Evolutionary conservation across 2,888 invertebrate species (phyloP).

Genomic region (Ligdia adustata): DNA sequence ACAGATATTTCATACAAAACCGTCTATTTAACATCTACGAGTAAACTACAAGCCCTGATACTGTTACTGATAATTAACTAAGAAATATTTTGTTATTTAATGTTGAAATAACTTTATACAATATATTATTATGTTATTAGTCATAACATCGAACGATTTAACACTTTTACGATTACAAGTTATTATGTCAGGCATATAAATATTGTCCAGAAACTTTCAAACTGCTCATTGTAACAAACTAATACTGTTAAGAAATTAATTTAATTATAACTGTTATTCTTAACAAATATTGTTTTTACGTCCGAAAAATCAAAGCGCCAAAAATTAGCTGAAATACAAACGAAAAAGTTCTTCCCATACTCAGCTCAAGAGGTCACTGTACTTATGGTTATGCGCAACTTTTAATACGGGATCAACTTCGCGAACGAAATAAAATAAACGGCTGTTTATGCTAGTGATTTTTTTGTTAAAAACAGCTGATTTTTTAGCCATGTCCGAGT

Average conservation of each 20-base stretch:
- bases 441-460: too few relatives aligned
- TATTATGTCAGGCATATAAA: constrained; percentile 2
- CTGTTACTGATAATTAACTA: constrained; percentile 23
- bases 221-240: background rate
- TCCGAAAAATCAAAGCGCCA: too few relatives aligned
- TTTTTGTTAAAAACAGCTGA: too few relatives aligned
- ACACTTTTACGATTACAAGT: constrained; percentile 12
- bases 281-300: too few relatives aligned
- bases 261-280: background rate
- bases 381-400: too few relatives aligned
- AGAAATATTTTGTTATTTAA: constrained; percentile 14
- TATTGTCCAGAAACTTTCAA: constrained; percentile 10
- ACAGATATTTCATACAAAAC: constrained; percentile 42
- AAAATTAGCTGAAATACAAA: too few relatives aligned
- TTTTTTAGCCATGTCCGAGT: too few relatives aligned
- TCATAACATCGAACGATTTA: constrained; percentile 27
- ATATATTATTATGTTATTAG: constrained; percentile 8
- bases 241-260: background rate
- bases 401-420: too few relatives aligned
- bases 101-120: constrained; percentile 24
- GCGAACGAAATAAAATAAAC: too few relatives aligned
- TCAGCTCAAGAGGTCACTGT: too few relatives aligned
- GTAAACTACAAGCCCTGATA: constrained; percentile 51
- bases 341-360: too few relatives aligned
- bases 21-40: constrained; percentile 45